A percentile compares a stretch with the other conserved stretches of the same genome.
These are phyloP conservation scores for Anguilla obscura DNA, from an alignment of 2,797 vertebrate genomes.

Conservation along the genomic window DNA sequence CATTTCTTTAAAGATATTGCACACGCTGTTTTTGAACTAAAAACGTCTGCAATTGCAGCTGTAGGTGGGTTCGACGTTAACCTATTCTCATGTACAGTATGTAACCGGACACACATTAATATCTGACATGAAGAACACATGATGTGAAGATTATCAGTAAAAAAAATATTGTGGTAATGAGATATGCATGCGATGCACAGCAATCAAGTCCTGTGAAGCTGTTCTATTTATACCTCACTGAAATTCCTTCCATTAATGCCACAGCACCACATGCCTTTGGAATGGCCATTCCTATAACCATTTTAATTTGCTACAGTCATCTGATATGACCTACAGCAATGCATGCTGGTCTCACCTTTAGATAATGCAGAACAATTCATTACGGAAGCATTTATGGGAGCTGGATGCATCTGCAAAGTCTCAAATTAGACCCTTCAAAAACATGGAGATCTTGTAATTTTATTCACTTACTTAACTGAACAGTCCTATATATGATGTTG, in stretches of 20 bases:
- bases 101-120: neutral
- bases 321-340: neutral
- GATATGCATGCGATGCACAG: neutral
- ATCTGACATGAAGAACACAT: neutral
- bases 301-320: neutral
- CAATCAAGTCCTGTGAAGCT: neutral
- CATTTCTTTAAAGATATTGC: no score
- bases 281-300: neutral
- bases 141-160: neutral
- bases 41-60: no score
- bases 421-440: neutral
- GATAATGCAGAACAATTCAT: neutral
- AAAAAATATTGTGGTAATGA: neutral
- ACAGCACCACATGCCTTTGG: neutral
- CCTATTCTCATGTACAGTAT: neutral
- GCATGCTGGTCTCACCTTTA: neutral
- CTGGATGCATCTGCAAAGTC: neutral
- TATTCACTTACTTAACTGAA: conserved; percentile 62
- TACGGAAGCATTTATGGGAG: neutral
- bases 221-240: neutral
- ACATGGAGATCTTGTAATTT: conserved; percentile 52
- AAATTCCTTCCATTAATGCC: conserved; percentile 5
- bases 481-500: conserved; percentile 32
- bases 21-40: neutral
- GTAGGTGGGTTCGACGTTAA: neutral